Conservation (phyloP, 1,140 invertebrate genomes). For the Condylostylus longicornis region DNA sequence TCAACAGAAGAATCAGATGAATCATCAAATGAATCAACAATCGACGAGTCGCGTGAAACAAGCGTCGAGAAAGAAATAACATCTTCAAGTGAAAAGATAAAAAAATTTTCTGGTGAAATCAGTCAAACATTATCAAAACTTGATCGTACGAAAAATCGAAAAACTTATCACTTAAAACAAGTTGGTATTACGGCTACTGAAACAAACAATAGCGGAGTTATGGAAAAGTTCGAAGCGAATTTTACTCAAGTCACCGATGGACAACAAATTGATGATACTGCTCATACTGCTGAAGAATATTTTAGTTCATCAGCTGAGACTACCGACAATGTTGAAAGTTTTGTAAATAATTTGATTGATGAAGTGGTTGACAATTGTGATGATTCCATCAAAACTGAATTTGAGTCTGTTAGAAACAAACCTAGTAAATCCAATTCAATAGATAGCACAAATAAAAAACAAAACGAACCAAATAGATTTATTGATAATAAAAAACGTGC, state of each 20-base stretch:
- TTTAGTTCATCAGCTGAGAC: conserved; percentile 34
- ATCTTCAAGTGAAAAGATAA: conserved; percentile 16
- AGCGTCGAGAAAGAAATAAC: conserved; percentile 25
- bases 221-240: conserved; percentile 2
- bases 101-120: conserved; percentile 26
- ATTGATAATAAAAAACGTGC: conserved; percentile 24
- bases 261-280: conserved; percentile 35
- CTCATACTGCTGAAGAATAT: conserved; percentile 43
- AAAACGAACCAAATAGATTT: conserved; percentile 5
- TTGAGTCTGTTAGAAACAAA: neutral
- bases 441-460: conserved; percentile 5
- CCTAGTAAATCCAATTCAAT: neutral
- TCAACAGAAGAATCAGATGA: conserved; percentile 28
- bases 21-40: conserved; percentile 26
- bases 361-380: conserved; percentile 22
- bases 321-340: conserved; percentile 34
- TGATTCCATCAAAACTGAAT: conserved; percentile 3
- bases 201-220: conserved; percentile 3
- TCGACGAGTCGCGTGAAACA: conserved; percentile 24
- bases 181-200: conserved; percentile 12
- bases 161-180: conserved; percentile 22
- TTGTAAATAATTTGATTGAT: conserved; percentile 41
- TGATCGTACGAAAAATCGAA: conserved; percentile 27
- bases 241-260: conserved; percentile 21
- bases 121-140: conserved; percentile 22